Conservation (phyloP, 1,140 invertebrate species). For the Papilio glaucus region DNA sequence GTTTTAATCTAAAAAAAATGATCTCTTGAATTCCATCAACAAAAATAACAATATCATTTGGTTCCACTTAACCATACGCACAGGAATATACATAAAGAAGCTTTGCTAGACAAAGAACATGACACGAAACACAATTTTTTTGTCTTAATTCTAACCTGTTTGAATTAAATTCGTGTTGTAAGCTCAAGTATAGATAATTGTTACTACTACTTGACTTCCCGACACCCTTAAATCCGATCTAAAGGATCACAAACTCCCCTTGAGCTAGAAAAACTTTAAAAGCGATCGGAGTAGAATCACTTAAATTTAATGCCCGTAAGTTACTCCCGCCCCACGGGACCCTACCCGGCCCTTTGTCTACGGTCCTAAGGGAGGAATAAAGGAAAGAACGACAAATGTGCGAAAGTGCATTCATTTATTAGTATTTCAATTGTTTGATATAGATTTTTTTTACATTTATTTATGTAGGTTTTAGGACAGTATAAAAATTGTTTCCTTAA, state of each 20-base stretch:
- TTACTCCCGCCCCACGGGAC: slow-evolving; percentile 59
- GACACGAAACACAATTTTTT: too few relatives aligned
- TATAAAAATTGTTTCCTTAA: not conserved
- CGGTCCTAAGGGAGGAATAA: slow-evolving; percentile 54
- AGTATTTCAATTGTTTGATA: slow-evolving; percentile 41
- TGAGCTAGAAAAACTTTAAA: slow-evolving; percentile 67
- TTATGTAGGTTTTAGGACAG: not conserved
- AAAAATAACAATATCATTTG: too few relatives aligned
- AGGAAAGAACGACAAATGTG: slow-evolving; percentile 65
- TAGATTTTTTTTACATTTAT: slow-evolving; percentile 22
- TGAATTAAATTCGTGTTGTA: too few relatives aligned
- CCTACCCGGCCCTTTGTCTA: slow-evolving; percentile 61
- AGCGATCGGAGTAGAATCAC: slow-evolving; percentile 68
- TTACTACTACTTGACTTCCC: slow-evolving; percentile 5
- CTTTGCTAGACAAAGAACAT: too few relatives aligned
- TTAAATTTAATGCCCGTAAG: slow-evolving; percentile 79
- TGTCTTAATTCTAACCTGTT: too few relatives aligned
- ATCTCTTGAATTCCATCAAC: too few relatives aligned
- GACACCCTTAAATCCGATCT: not conserved
- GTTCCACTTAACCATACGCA: too few relatives aligned
- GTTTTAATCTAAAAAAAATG: too few relatives aligned
- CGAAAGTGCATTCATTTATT: slow-evolving; percentile 58
- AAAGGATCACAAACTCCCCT: slow-evolving; percentile 38
- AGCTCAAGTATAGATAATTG: not conserved
- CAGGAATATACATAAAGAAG: too few relatives aligned